Percentiles rank a stretch among this genome's conserved stretches.
These are phyloP conservation scores for Gadopsis marmoratus DNA, from an alignment of 2,797 vertebrate species.

Conservation along the genomic window DNA sequence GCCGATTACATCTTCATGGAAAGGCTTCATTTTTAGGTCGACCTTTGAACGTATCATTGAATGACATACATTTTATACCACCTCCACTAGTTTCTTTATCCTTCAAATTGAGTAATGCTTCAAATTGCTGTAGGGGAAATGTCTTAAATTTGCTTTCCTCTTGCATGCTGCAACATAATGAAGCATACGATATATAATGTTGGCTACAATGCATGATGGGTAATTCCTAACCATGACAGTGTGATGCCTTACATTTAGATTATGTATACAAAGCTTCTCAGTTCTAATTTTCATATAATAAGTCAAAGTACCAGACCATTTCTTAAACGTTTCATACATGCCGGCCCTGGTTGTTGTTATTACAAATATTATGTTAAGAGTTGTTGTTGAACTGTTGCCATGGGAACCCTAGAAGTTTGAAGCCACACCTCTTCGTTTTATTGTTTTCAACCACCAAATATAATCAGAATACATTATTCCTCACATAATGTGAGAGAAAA, in stretches of 20 bases:
- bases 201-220: neutral
- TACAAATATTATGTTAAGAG: neutral
- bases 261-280: neutral
- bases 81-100: neutral
- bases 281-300: neutral
- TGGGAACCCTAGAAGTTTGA: neutral
- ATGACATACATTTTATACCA: neutral
- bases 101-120: no score
- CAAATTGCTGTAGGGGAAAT: neutral
- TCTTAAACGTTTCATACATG: neutral
- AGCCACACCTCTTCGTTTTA: neutral
- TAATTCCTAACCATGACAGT: neutral
- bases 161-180: no score
- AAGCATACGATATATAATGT: neutral
- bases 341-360: neutral
- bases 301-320: neutral
- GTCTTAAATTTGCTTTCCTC: neutral
- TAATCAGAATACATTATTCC: conserved; percentile 33
- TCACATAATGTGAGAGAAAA: conserved; percentile 24
- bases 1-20: no score
- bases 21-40: no score
- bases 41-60: neutral
- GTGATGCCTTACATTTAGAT: neutral
- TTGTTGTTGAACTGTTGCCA: neutral
- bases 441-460: conserved; percentile 1